phyloP scores from a whole-genome alignment of 2,113 vertebrate genomes.

The Serilophus lunatus region DNA sequence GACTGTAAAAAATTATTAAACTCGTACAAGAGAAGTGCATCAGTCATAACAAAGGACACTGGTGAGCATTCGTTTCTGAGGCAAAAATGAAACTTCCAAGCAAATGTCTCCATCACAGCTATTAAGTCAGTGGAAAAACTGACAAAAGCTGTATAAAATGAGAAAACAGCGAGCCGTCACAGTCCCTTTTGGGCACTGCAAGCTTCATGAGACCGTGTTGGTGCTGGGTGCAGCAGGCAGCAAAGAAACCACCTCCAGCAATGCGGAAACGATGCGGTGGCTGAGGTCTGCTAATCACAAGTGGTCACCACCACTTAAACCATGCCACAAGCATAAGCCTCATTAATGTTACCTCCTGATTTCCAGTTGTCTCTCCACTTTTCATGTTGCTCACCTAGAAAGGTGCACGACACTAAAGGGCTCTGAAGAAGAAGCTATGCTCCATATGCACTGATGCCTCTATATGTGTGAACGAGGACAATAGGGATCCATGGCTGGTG shows the following conservation, averaged over 20 bases:
- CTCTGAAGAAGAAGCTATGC: background rate
- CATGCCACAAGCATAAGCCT: background rate
- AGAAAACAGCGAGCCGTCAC: background rate
- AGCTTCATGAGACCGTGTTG: background rate
- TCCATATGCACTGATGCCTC: background rate
- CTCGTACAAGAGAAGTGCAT: background rate
- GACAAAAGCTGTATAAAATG: background rate
- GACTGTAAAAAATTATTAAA: conserved; percentile 25
- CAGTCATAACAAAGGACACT: conserved; percentile 1
- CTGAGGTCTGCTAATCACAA: background rate
- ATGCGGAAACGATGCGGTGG: background rate
- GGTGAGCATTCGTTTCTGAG: background rate
- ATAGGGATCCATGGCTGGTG: rapidly evolving
- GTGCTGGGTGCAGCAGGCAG: background rate
- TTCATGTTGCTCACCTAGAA: background rate
- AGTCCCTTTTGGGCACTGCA: background rate
- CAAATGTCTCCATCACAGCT: background rate
- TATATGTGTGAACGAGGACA: background rate
- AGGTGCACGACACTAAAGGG: background rate
- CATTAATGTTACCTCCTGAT: background rate
- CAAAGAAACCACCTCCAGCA: background rate
- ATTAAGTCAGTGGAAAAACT: conserved; percentile 46
- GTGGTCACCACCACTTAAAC: background rate
- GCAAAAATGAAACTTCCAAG: conserved; percentile 36
- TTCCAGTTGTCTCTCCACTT: background rate